These are phyloP conservation scores for Amphipoea oculea DNA, from an alignment of 2,888 invertebrate genomes.

Conservation along the genomic window DNA sequence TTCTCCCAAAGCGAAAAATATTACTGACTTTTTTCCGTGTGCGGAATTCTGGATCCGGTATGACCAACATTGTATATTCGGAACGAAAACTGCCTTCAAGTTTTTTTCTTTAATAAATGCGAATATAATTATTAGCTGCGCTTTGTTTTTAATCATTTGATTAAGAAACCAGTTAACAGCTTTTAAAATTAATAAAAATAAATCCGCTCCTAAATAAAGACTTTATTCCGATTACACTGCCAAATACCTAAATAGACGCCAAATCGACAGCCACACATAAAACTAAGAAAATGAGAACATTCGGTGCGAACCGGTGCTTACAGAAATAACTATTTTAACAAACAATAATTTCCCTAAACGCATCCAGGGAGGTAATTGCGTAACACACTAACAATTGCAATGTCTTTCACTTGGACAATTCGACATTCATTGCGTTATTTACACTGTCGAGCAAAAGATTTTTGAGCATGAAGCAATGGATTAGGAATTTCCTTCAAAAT, in stretches of 20 bases:
- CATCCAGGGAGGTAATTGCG: neutral
- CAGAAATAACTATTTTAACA: slow-evolving; percentile 1
- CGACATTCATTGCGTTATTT: neutral
- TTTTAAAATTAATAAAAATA: neutral
- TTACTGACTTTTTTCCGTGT: neutral
- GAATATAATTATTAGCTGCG: neutral
- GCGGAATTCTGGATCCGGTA: neutral
- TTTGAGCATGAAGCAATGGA: neutral
- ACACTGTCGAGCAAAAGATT: neutral
- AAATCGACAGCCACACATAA: slow-evolving; percentile 15
- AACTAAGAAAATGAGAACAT: slow-evolving; percentile 15
- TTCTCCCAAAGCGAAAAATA: neutral
- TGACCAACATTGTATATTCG: neutral
- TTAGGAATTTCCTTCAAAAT: neutral
- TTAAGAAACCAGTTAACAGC: neutral
- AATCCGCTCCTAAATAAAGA: slow-evolving; percentile 4
- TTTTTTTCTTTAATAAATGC: neutral
- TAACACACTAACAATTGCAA: neutral
- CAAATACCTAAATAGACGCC: slow-evolving; percentile 6
- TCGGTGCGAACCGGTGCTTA: slow-evolving; percentile 24
- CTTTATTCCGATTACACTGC: neutral
- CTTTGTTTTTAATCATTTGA: neutral
- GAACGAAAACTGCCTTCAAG: neutral
- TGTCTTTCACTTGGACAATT: neutral
- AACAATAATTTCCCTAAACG: neutral